Percentiles rank a stretch among this genome's conserved stretches.
phyloP scores from a whole-genome alignment of 2,797 vertebrate species.

The Anguilla marmorata region DNA sequence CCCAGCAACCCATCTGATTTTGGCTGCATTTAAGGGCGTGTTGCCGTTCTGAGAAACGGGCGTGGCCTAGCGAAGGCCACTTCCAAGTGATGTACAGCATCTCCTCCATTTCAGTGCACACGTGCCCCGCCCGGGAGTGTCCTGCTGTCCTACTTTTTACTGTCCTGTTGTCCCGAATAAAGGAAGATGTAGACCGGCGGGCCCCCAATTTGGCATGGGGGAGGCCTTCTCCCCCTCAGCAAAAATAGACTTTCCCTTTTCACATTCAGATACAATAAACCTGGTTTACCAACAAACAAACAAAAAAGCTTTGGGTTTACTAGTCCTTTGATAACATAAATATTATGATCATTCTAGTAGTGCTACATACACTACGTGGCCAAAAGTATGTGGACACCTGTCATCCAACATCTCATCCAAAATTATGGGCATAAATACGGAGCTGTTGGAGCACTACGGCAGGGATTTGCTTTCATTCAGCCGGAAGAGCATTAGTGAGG shows the following conservation, averaged over 20 bases:
- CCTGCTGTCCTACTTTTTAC: neutral
- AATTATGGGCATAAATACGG: no score
- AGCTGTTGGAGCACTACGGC: no score
- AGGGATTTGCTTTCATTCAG: no score
- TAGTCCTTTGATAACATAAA: neutral
- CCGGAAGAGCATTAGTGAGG: no score
- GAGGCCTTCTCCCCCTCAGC: no score
- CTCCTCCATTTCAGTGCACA: neutral
- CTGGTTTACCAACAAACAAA: neutral
- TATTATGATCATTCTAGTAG: no score
- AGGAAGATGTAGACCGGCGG: neutral
- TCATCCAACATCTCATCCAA: no score
- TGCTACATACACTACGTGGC: no score
- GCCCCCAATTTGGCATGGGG: neutral
- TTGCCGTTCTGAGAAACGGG: no score
- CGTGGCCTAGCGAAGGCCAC: no score
- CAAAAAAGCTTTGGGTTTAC: no score
- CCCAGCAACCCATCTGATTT: neutral
- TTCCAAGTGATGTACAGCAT: neutral
- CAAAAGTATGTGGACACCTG: no score
- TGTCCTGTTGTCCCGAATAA: neutral
- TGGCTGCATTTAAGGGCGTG: neutral
- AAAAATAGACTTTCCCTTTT: neutral
- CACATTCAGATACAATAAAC: neutral
- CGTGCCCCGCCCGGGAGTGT: neutral